Base-by-base conservation (phyloP, 2,797 vertebrate species). In the Cossypha dichroa region DNA sequence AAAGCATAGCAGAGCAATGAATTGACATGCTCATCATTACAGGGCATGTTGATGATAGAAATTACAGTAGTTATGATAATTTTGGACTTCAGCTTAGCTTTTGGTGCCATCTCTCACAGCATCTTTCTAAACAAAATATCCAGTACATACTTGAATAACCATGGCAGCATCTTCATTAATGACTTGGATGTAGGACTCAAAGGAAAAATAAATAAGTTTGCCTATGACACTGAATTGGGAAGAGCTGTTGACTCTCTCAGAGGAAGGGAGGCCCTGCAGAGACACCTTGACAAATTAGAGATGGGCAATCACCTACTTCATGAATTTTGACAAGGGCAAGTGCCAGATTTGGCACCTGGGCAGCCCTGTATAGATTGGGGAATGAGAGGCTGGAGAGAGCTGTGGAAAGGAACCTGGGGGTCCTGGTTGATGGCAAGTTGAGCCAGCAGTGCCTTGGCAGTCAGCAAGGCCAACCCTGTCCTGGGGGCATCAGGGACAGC, bases 391-490 rank as follows among this genome's bases (percentile, higher is more conserved):
- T 63, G 31, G 25, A 41, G 17, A 48, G 21, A 77, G 41, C 17
- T 25, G 6, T 34, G 41, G 31, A 26, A 77, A 19, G 22, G 31
- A 12, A 13, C 6, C 34, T 41, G 56, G 2, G 55, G 14, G 12
- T n/a, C 21, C 48, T 41, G 48, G 11, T 0, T 2, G 2, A 41
- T 41, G 49, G 4, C 17, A 22, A 31, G 12, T 2, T 31, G 40
- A 15, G 31, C 23, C 83, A 69, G 40, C 64, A 77, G 25, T 31
- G 55, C 20, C 33, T 40, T 46, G 55, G 55, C 33, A 60, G 34
- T 17, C 9, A 13, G 31, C 3, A 55, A 33, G 12, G 20, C 0
- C 40, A 31, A 0, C 8, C 0, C 0, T 34, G 56, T 41, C 41
- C 41, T 77, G 64, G 31, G 62, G 26, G 1, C 63, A 40, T 33